A percentile compares a stretch with the other conserved stretches of the same genome.
phyloP scores from a whole-genome alignment of 2,113 vertebrate species.

The Excalfactoria chinensis region DNA sequence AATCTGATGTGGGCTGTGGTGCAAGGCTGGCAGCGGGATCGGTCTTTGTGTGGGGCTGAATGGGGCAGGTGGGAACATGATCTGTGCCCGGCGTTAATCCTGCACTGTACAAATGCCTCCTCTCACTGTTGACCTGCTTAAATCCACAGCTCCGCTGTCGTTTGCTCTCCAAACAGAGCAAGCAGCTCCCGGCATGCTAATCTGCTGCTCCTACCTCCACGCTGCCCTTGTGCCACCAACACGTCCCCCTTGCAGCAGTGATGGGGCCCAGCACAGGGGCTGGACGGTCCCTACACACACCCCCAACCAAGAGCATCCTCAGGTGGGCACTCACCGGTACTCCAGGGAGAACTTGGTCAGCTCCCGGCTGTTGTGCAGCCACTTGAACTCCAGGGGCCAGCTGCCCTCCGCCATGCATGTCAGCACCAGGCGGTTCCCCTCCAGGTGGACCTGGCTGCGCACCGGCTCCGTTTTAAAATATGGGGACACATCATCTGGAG shows the following conservation, averaged over 20 bases:
- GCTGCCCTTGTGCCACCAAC: not conserved
- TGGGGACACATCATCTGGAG: constrained; percentile 91
- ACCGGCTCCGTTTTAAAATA: constrained; percentile 98
- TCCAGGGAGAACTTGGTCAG: constrained; percentile 97
- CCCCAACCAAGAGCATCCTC: not conserved
- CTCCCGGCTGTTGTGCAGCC: constrained; percentile 92
- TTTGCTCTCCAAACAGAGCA: constrained; percentile 38
- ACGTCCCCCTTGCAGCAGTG: not conserved
- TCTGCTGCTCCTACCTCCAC: fast-evolving
- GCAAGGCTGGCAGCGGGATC: not conserved
- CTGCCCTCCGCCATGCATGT: constrained; percentile 99
- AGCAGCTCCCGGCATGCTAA: not conserved
- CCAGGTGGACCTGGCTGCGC: constrained; percentile 93
- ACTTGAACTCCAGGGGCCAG: constrained; percentile 98
- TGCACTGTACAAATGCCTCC: not conserved
- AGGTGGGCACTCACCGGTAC: constrained; percentile 83
- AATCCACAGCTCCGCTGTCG: not conserved
- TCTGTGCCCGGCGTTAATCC: not conserved
- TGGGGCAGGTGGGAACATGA: not conserved
- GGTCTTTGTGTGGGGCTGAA: not conserved
- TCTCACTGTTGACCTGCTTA: not conserved
- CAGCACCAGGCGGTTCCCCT: constrained; percentile 95
- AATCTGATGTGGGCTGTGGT: not conserved
- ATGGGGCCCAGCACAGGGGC: fast-evolving
- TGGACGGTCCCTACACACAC: not conserved